Evolutionary conservation across 2,113 vertebrate genomes (phyloP), one percentile per base, ranked within the genome.

Genomic region (Lethenteron camtschaticum): DNA sequence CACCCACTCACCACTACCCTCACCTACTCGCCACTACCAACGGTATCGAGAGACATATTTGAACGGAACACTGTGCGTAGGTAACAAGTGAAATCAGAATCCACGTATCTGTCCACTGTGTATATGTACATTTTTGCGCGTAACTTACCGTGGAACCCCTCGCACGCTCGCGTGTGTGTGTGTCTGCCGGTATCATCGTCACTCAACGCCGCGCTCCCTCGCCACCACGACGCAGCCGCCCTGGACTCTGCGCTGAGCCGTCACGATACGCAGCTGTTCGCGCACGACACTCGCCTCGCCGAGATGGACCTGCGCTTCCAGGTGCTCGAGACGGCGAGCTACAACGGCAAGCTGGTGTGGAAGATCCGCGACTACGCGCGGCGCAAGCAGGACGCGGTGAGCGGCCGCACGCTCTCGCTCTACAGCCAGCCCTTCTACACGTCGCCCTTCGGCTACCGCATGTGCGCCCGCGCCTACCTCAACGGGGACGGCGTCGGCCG

Each of bases 401-500:
- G 55, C 1, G 70, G 63, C 6, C 63, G 57, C 58, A 71, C 70
- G 3, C 63, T 71, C 6, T 71, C 70, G 2, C 70, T 71, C 14
- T 71, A 71, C 66, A 71, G 70, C 70, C 70, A 71, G 16, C 70
- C 70, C 2, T 71, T 71, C 63, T 71, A 71, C 63, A 71, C 63
- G 55, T 66, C 63, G 24, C n/a, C 63, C 20, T 66, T 66, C 0
- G 90, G 90, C 72, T 96, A 96, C 79, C 91, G 88, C 81, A 95
- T 96, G 90, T 92, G 90, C 68, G 79, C 95, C 73, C 82, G 90
- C 0, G 75, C 89, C 20, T 95, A 95, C 76, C 77, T 96, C 78
- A 94, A 96, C 0, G 90, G 90, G 0, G 90, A 96, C 0, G 90
- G 90, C 73, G 90, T 88, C 0, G 90, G 90, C 0, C 84, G 90